Conservation (phyloP, 1,140 invertebrate species). For the Drosophila sproati region DNA sequence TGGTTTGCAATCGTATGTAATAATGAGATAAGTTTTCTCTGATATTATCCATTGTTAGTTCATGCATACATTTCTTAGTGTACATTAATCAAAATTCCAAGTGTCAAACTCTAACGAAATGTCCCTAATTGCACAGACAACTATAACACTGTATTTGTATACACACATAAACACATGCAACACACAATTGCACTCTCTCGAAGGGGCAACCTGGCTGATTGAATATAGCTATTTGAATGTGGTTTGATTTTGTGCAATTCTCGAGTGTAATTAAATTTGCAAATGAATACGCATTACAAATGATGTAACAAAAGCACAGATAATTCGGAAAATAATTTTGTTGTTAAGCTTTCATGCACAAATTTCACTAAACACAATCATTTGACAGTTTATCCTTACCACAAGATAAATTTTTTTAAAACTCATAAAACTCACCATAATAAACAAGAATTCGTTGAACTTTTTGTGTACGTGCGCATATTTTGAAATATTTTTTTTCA, state of each 20-base stretch:
- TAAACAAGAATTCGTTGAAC: slow-evolving; percentile 30
- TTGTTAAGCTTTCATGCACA: slow-evolving; percentile 2
- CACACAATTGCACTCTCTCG: background rate
- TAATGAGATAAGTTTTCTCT: slow-evolving; percentile 6
- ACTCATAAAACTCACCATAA: slow-evolving; percentile 16
- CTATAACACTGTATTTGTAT: slow-evolving; percentile 41
- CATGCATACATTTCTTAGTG: slow-evolving; percentile 23
- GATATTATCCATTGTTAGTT: background rate
- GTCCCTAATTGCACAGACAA: slow-evolving; percentile 58
- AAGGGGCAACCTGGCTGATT: slow-evolving; percentile 50
- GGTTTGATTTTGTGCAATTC: slow-evolving; percentile 71
- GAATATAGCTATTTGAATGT: slow-evolving; percentile 75
- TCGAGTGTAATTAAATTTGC: slow-evolving; percentile 73
- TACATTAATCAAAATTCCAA: slow-evolving; percentile 61
- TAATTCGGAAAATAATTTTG: slow-evolving; percentile 57
- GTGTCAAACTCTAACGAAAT: slow-evolving; percentile 26
- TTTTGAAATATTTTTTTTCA: slow-evolving; percentile 48
- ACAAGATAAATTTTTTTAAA: slow-evolving; percentile 9
- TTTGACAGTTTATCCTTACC: slow-evolving; percentile 4
- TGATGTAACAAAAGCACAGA: slow-evolving; percentile 36
- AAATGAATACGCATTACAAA: slow-evolving; percentile 43
- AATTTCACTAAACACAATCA: slow-evolving; percentile 2
- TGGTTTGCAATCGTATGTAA: slow-evolving; percentile 1
- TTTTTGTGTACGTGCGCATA: slow-evolving; percentile 56
- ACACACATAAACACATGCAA: background rate